Conservation (phyloP, 2,113 vertebrate species). For the Hemibagrus wyckioides region DNA sequence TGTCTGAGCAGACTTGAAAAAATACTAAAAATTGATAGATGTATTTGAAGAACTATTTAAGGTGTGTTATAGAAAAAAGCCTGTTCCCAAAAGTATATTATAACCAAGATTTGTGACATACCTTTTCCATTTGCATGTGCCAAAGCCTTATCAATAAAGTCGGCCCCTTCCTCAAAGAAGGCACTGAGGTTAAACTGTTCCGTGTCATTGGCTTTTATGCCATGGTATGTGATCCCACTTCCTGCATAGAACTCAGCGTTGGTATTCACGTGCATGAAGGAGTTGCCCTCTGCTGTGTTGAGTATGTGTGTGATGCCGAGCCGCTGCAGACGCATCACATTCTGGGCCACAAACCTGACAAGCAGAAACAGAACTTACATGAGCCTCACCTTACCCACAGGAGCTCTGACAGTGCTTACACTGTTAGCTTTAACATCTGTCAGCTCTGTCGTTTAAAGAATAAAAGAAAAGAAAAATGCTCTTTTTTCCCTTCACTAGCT, state of each 20-base stretch:
- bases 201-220: constrained; percentile 92
- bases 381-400: constrained; percentile 34
- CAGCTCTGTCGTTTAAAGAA: constrained; percentile 12
- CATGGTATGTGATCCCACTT: constrained; percentile 90
- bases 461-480: neutral
- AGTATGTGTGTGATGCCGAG: constrained; percentile 93
- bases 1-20: neutral
- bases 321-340: constrained; percentile 85
- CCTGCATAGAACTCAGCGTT: constrained; percentile 90
- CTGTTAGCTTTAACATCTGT: neutral
- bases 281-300: constrained; percentile 93
- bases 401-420: constrained; percentile 1
- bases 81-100: neutral
- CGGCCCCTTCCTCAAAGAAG: constrained; percentile 93
- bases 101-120: constrained; percentile 44
- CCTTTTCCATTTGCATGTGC: constrained; percentile 90
- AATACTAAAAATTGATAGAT: neutral
- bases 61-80: neutral
- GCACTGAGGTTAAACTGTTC: constrained; percentile 91
- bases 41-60: neutral
- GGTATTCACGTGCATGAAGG: constrained; percentile 99
- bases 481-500: neutral
- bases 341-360: constrained; percentile 90
- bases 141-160: constrained; percentile 93
- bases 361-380: constrained; percentile 35